These are phyloP conservation scores for Brassicogethes aeneus DNA, from an alignment of 2,888 invertebrate genomes.

Conservation along the genomic window DNA sequence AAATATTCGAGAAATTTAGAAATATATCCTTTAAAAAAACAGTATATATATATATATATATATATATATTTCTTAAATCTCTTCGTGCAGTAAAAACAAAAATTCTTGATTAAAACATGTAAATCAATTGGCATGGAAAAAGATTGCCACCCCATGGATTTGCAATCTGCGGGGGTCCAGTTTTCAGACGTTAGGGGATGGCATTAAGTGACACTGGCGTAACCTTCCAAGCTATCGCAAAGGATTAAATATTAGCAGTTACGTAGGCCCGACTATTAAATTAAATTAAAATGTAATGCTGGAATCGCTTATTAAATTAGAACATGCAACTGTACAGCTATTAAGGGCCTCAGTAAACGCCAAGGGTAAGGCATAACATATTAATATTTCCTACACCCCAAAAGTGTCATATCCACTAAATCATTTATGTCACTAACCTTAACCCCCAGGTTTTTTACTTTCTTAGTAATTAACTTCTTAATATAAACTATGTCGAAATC, in stretches of 20 bases:
- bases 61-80: too few species aligned
- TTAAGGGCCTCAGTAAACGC: conserved; percentile 24
- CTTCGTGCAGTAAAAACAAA: too few species aligned
- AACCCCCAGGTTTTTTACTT: too few species aligned
- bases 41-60: too few species aligned
- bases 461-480: too few species aligned
- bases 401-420: not conserved
- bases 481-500: too few species aligned
- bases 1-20: too few species aligned
- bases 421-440: not conserved
- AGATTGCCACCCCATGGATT: conserved; percentile 36
- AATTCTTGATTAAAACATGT: too few species aligned
- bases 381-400: conserved; percentile 18
- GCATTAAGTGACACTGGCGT: conserved; percentile 26
- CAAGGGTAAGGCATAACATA: conserved; percentile 16
- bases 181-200: conserved; percentile 25
- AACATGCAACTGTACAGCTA: conserved; percentile 32
- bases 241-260: conserved; percentile 33
- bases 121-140: too few species aligned
- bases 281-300: conserved; percentile 38
- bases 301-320: conserved; percentile 37
- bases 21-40: too few species aligned
- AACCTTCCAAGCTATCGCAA: conserved; percentile 22
- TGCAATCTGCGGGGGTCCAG: conserved; percentile 32
- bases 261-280: conserved; percentile 32